Evolutionary conservation across 2,888 invertebrate genomes (phyloP), one percentile per base, ranked within the genome.

Genomic region (Pelosia muscerda): DNA sequence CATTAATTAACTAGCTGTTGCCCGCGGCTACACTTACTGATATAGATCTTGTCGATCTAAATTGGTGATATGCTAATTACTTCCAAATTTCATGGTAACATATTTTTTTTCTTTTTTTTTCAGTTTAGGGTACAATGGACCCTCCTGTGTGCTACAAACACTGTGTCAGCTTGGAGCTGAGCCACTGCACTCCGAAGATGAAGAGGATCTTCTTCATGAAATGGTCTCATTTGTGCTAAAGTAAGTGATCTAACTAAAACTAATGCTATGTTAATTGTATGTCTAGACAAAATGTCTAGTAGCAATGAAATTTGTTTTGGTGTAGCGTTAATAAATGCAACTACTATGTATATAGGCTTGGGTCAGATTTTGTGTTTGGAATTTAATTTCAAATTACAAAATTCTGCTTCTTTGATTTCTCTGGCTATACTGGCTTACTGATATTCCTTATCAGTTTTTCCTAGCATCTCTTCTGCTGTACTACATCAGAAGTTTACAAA

Each of bases 81-180:
- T n/a, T n/a, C n/a, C n/a, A n/a, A n/a, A n/a, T n/a, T n/a, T n/a
- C n/a, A n/a, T n/a, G n/a, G n/a, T n/a, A n/a, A n/a, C n/a, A n/a
- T n/a, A n/a, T n/a, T n/a, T n/a, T 22, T 19, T 28, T 1, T 26
- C 42, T 55, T 6, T 10, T n/a, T 10, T 26, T 92, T 91, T 23
- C 88, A 97, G 97, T 26, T 95, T 95, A 68, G 97, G 97, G 2
- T 94, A 95, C 75, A 95, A 96, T 74, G 97, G 97, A 1, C 95
- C 95, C n/a, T 88, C 92, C 1, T 97, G 97, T 82, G 90, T 97
- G n/a, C 86, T 97, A 63, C 95, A 95, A 74, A 95, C 96, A 61
- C 95, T 97, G 57, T 97, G 97, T 78, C 96, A 97, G 77, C 88
- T 97, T 25, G 96, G 97, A 3, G 95, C 95, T 62, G 95, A 96